phyloP scores from a whole-genome alignment of 2,888 invertebrate species.

The Drosophila aldrichi region DNA sequence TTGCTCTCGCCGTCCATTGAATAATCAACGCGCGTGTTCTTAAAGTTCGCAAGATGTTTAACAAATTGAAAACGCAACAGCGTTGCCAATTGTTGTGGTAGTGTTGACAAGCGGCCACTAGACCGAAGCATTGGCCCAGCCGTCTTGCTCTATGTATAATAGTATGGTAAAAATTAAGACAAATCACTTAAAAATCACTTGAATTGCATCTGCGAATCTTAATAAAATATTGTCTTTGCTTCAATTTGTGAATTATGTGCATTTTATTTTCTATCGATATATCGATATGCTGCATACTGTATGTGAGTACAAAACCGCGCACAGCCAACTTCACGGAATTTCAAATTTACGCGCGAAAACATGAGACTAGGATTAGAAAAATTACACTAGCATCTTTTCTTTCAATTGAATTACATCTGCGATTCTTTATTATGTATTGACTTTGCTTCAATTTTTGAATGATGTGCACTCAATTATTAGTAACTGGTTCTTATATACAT shows the following conservation, averaged over 20 bases:
- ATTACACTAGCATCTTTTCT: background rate
- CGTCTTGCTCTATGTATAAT: background rate
- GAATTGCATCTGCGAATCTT: background rate
- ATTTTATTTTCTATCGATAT: constrained; percentile 4
- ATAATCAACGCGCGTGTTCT: background rate
- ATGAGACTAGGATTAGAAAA: background rate
- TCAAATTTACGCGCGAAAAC: constrained; percentile 1
- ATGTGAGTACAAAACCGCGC: background rate
- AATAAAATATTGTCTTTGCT: background rate
- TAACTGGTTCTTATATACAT: no score
- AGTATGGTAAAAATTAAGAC: background rate
- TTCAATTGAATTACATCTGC: background rate
- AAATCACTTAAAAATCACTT: background rate
- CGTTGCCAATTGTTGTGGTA: constrained; percentile 13
- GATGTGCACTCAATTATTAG: background rate
- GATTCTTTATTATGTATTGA: background rate
- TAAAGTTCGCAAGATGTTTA: constrained; percentile 11
- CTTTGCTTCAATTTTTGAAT: background rate
- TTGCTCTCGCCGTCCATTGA: constrained; percentile 36
- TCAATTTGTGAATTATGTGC: background rate
- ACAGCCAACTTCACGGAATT: constrained; percentile 28
- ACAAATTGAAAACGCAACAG: constrained; percentile 35
- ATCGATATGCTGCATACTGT: background rate
- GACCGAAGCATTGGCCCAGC: constrained; percentile 12
- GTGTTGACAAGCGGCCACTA: constrained; percentile 27